Conservation (phyloP, 2,888 invertebrate genomes). For the Caenorhabditis virilis region DNA sequence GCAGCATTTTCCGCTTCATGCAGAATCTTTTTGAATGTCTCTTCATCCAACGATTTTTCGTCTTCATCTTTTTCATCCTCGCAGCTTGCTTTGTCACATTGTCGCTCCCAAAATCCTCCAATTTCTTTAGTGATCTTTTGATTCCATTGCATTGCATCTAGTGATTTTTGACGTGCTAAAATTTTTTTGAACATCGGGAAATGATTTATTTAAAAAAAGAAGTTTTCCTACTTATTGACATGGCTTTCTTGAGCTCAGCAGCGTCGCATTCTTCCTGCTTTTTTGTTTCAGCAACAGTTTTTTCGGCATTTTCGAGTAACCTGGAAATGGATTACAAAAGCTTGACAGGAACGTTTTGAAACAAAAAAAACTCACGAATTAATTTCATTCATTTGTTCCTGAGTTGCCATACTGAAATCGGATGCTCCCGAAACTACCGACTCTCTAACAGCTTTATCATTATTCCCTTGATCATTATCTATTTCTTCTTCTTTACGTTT, state of each 20-base stretch:
- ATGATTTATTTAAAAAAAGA: not conserved
- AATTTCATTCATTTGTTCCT: slow-evolving; percentile 42
- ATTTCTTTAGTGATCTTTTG: slow-evolving; percentile 44
- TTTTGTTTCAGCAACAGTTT: slow-evolving; percentile 17
- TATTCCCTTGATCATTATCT: not conserved
- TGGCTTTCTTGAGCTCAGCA: slow-evolving; percentile 21
- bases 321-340: slow-evolving; percentile 13
- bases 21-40: slow-evolving; percentile 43
- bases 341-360: not conserved
- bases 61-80: slow-evolving; percentile 30
- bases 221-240: slow-evolving; percentile 31
- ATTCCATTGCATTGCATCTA: slow-evolving; percentile 47
- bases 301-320: slow-evolving; percentile 35
- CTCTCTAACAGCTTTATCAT: slow-evolving; percentile 2
- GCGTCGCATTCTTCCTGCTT: slow-evolving; percentile 25
- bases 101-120: slow-evolving; percentile 44
- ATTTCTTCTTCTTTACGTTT: slow-evolving; percentile 9
- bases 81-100: slow-evolving; percentile 29
- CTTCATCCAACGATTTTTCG: slow-evolving; percentile 45
- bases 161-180: slow-evolving; percentile 48
- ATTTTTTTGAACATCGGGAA: not conserved
- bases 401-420: slow-evolving; percentile 38
- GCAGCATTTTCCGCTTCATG: slow-evolving; percentile 46
- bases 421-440: slow-evolving; percentile 22
- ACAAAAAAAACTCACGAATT: slow-evolving; percentile 16